Evolutionary conservation across 2,888 invertebrate species (phyloP), one percentile per base, ranked within the genome.

Genomic region (Thera britannica): DNA sequence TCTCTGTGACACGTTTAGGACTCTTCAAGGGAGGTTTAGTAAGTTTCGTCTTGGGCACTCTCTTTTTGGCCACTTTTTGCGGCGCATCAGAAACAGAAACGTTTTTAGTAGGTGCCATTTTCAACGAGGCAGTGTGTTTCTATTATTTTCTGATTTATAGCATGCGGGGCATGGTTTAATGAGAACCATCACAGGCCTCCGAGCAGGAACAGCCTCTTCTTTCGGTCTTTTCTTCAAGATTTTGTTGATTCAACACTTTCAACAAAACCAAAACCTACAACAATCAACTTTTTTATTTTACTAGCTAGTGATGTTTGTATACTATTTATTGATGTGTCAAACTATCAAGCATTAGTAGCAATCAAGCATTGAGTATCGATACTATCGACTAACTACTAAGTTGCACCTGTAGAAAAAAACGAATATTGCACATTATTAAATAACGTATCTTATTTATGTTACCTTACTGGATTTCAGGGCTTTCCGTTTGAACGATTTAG

Each of bases 1-100:
- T 81, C 4, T 82, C 52, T 75, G 77, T 83, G 38, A 81, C 58
- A 12, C 77, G 69, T 5, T 75, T 63, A 56, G 81, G 82, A 44
- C 63, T 80, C 66, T 79, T 84, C 48, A 72, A 51, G 62, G 76
- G 75, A 0, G 75, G 65, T 65, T 81, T 85, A 48, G 76, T 75
- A n/a, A 69, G 75, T 52, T 71, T 74, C 52, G 44, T n/a, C 35
- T 70, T 73, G 5, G 12, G 4, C 23, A 9, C n/a, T 8, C 61
- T 61, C 62, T 71, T 71, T 60, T 35, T 70, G 1, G 52, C 49
- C 34, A 63, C 54, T 58, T 68, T 71, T 23, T 65, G 66, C 2
- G 54, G 48, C 11, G 58, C 62, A 64, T 60, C 61, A n/a, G 70
- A 54, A 49, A 56, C 61, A n/a, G 70, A 54, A 49, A 56, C 48